Percentiles rank a stretch among this genome's conserved stretches.
Evolutionary conservation across 2,797 vertebrate species (phyloP).

Genomic region (Anolis apletophallus): DNA sequence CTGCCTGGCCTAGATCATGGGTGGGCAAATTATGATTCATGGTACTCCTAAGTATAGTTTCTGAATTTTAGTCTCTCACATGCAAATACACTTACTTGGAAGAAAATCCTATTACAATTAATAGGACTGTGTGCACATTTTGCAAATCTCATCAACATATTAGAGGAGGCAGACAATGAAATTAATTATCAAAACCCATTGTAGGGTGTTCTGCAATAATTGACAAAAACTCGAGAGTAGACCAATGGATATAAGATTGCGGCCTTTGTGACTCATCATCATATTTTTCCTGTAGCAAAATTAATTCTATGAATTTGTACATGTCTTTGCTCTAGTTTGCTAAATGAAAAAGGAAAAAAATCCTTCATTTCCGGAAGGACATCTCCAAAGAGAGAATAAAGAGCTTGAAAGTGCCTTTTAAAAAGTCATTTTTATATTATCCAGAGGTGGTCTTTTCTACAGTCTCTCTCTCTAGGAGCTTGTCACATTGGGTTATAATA

Average conservation of each 20-base stretch:
- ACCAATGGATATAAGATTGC: neutral
- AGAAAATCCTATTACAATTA: neutral
- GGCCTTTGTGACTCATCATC: fast-evolving
- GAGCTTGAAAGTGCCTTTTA: constrained; percentile 52
- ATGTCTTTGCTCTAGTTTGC: constrained; percentile 54
- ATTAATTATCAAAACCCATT: too few relatives aligned
- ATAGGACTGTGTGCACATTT: neutral
- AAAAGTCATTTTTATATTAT: constrained; percentile 18
- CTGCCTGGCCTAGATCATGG: too few relatives aligned
- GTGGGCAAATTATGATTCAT: too few relatives aligned
- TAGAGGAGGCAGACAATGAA: neutral
- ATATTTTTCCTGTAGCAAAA: neutral
- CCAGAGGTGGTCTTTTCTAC: constrained; percentile 34
- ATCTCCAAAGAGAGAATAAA: constrained; percentile 68
- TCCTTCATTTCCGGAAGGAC: constrained; percentile 57
- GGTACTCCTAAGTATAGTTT: too few relatives aligned
- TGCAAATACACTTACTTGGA: neutral
- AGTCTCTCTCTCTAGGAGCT: constrained; percentile 33
- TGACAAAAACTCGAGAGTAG: neutral
- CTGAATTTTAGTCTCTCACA: too few relatives aligned
- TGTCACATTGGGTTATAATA: constrained; percentile 57
- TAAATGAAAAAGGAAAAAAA: constrained; percentile 35
- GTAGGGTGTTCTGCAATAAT: neutral
- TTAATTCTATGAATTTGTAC: neutral
- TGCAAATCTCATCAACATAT: neutral